These are phyloP conservation scores for Chymomyza costata DNA, from an alignment of 1,140 invertebrate species.

Conservation along the genomic window DNA sequence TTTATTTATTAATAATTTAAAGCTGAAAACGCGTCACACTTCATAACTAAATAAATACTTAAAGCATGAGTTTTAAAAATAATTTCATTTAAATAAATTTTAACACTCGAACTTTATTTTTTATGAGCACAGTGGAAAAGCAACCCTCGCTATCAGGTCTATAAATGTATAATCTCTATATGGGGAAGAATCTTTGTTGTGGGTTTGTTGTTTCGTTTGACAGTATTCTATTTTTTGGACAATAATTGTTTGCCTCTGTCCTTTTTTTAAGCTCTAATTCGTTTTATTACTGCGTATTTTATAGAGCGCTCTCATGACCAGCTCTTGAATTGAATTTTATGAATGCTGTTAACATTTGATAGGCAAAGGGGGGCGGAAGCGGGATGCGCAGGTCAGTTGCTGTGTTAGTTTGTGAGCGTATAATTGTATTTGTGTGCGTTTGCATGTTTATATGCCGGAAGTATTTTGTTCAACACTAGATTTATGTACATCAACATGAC, in stretches of 20 bases:
- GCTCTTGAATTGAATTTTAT: slow-evolving; percentile 33
- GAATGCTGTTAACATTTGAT: slow-evolving; percentile 31
- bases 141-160: too few relatives aligned
- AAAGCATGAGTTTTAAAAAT: too few relatives aligned
- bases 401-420: background rate
- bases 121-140: too few relatives aligned
- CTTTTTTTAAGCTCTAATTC: slow-evolving; percentile 38
- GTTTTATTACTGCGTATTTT: slow-evolving; percentile 38
- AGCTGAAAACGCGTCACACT: too few relatives aligned
- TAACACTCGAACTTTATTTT: too few relatives aligned
- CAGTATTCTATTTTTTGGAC: slow-evolving; percentile 49
- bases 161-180: too few relatives aligned
- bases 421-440: background rate
- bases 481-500: slow-evolving; percentile 55
- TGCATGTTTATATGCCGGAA: background rate
- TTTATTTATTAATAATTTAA: too few relatives aligned
- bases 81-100: too few relatives aligned
- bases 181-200: too few relatives aligned
- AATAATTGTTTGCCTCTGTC: slow-evolving; percentile 59
- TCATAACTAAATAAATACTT: too few relatives aligned
- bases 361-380: slow-evolving; percentile 10
- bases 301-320: too few relatives aligned
- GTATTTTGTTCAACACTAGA: slow-evolving; percentile 24
- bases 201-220: too few relatives aligned
- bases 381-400: slow-evolving; percentile 15